Percentiles rank a stretch among this genome's conserved stretches.
These are phyloP conservation scores for Aphis craccivora DNA, from an alignment of 1,140 invertebrate species.

Conservation along the genomic window DNA sequence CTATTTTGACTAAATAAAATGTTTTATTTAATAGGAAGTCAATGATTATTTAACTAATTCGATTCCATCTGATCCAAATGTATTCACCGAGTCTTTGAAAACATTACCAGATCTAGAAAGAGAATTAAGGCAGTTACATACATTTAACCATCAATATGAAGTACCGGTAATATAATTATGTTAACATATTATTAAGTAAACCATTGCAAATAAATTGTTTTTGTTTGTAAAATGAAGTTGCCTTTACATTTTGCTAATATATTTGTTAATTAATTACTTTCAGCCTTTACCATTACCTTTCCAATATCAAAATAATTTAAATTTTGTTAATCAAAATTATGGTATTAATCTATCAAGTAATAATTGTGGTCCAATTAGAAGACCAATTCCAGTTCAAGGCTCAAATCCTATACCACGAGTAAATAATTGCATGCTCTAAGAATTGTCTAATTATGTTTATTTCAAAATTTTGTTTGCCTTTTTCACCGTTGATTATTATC, in stretches of 20 bases:
- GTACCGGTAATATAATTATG: constrained; percentile 14
- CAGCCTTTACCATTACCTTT: constrained; percentile 30
- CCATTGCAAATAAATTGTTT: neutral
- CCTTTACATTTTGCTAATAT: neutral
- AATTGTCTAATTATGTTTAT: neutral
- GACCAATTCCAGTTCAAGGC: neutral
- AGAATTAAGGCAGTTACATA: constrained; percentile 26
- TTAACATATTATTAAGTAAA: neutral
- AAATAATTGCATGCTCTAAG: constrained; percentile 27
- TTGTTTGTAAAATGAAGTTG: neutral
- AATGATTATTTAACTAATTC: neutral
- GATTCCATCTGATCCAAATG: neutral
- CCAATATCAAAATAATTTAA: constrained; percentile 48
- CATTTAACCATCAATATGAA: neutral
- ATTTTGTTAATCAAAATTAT: constrained; percentile 44
- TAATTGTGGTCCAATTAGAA: constrained; percentile 35
- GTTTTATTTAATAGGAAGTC: neutral
- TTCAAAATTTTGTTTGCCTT: neutral
- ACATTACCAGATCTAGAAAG: constrained; percentile 29
- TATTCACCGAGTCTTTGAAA: constrained; percentile 25
- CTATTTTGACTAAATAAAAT: neutral
- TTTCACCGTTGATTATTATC: neutral
- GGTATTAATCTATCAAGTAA: constrained; percentile 22
- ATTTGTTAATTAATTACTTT: neutral
- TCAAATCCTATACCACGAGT: neutral